Evolutionary conservation across 64 coral and sea anemone genomes (phyloP).

Genomic region (Acropora yongei): DNA sequence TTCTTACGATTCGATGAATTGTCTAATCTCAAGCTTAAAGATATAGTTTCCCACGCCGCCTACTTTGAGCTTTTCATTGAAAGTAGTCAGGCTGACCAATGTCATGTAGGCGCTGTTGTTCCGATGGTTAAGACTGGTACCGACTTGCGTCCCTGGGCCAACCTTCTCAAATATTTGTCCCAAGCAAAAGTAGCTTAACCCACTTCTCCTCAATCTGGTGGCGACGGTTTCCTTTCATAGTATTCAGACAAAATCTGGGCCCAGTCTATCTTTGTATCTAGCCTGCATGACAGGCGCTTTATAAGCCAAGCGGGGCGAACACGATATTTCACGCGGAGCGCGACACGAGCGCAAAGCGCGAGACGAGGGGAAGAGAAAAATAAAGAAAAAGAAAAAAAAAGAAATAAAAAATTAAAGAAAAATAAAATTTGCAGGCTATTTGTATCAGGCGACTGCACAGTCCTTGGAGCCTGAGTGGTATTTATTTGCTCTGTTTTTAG

Average conservation of each 20-base stretch:
- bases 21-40: constrained; percentile 32
- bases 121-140: constrained; percentile 35
- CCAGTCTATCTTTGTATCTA: not conserved
- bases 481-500: too few relatives aligned
- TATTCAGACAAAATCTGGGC: not conserved
- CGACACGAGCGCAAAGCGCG: too few relatives aligned
- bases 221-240: constrained; percentile 12
- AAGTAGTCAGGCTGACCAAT: constrained; percentile 56
- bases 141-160: constrained; percentile 15
- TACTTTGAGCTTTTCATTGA: constrained; percentile 60
- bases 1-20: constrained; percentile 27
- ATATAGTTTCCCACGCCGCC: not conserved
- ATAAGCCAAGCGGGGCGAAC: too few relatives aligned
- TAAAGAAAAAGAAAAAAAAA: too few relatives aligned
- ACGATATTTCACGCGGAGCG: too few relatives aligned
- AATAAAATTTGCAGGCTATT: too few relatives aligned
- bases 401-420: too few relatives aligned
- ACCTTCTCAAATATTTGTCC: constrained; percentile 40
- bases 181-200: not conserved
- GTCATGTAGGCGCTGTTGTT: constrained; percentile 34
- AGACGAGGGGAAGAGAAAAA: too few relatives aligned
- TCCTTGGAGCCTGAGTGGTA: too few relatives aligned
- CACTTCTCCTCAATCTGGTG: not conserved
- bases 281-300: too few relatives aligned
- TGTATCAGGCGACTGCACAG: too few relatives aligned